Evolutionary conservation across 2,797 vertebrate genomes (phyloP).

Genomic region (Alectoris magna): DNA sequence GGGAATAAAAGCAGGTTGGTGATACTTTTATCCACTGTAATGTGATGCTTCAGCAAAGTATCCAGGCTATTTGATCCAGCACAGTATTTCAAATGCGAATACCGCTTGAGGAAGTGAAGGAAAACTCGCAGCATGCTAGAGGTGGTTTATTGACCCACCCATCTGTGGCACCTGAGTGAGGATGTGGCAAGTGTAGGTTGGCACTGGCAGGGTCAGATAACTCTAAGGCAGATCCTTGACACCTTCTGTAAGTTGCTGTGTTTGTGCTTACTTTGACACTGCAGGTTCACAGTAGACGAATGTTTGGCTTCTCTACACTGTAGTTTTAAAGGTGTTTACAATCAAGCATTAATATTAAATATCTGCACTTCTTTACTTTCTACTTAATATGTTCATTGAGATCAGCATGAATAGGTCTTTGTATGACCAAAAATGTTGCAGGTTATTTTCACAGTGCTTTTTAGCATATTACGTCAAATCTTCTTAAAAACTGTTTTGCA

Average conservation of each 20-base stretch:
- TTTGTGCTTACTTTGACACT: not conserved
- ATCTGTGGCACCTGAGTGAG: not conserved
- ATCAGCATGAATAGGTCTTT: not conserved
- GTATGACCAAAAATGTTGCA: not conserved
- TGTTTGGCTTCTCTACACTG: not conserved
- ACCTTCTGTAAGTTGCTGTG: not conserved
- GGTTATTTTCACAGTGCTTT: not conserved
- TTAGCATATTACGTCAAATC: not conserved
- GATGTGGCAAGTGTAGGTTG: rapidly evolving
- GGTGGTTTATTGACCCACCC: not conserved
- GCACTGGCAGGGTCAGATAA: not conserved
- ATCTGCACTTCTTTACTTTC: not conserved
- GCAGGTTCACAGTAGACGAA: not conserved
- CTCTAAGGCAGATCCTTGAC: not conserved
- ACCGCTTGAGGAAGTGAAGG: not conserved
- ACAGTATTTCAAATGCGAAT: slow-evolving; percentile 27
- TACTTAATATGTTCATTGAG: not conserved
- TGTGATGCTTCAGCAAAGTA: not conserved
- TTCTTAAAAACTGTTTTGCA: not conserved
- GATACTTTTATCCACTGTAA: slow-evolving; percentile 40
- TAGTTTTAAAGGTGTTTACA: not conserved
- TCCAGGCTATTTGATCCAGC: slow-evolving; percentile 27
- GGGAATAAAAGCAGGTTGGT: not conserved
- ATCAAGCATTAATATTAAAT: not conserved
- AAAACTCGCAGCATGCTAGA: not conserved